These are phyloP conservation scores for Nibea coibor DNA, from an alignment of 2,113 vertebrate species.

Conservation along the genomic window DNA sequence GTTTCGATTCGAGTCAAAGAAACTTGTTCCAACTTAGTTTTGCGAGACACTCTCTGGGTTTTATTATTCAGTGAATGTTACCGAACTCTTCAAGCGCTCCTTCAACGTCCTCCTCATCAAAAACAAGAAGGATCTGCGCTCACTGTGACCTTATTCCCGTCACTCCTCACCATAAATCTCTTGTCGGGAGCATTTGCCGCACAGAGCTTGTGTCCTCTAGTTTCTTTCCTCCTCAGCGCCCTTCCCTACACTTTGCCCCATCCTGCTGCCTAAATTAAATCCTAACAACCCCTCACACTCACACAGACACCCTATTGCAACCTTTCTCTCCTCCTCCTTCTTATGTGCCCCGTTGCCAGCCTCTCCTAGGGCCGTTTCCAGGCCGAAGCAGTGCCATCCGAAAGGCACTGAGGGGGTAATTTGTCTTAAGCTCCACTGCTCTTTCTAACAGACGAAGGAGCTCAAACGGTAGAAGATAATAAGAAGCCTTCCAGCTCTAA, in stretches of 20 bases:
- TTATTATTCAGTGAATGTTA: slow-evolving; percentile 26
- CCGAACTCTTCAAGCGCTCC: neutral
- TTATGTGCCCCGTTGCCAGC: slow-evolving; percentile 26
- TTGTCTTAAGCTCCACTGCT: slow-evolving; percentile 71
- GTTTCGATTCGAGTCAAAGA: neutral
- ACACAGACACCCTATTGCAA: neutral
- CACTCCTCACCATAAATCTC: slow-evolving; percentile 39
- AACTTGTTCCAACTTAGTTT: neutral
- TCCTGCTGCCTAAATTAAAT: slow-evolving; percentile 45
- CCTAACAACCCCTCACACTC: slow-evolving; percentile 15
- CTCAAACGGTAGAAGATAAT: slow-evolving; percentile 65
- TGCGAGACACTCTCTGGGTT: neutral
- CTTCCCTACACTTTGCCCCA: slow-evolving; percentile 4
- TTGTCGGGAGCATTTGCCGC: slow-evolving; percentile 31
- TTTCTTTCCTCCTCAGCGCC: slow-evolving; percentile 40
- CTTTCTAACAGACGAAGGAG: slow-evolving; percentile 56
- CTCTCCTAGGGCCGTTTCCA: slow-evolving; percentile 40
- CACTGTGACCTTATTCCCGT: slow-evolving; percentile 28
- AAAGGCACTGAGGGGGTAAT: slow-evolving; percentile 65
- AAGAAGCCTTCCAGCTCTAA: slow-evolving; percentile 71
- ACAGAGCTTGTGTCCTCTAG: neutral
- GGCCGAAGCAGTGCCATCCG: slow-evolving; percentile 33
- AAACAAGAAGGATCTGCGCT: neutral
- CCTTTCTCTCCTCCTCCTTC: neutral
- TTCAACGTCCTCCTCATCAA: neutral